A percentile compares a stretch with the other conserved stretches of the same genome.
Conservation (phyloP, 2,113 vertebrate species). For the Nansenia antarctica region DNA sequence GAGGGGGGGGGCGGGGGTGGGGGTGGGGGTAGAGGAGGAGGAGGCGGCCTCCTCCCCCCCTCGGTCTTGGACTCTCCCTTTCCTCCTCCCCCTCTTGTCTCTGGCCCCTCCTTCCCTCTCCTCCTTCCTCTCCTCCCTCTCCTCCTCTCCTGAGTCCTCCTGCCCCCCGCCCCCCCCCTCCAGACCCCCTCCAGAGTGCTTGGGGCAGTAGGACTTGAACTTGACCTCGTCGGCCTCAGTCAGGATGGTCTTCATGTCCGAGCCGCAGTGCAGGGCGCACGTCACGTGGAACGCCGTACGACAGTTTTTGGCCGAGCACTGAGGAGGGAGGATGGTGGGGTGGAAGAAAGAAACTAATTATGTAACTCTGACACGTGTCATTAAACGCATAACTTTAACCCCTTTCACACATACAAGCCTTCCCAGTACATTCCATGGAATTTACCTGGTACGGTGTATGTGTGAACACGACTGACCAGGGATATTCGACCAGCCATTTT, state of each 20-base stretch:
- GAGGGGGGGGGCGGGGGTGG: slow-evolving; percentile 44
- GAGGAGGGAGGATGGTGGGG: slow-evolving; percentile 1
- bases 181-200: slow-evolving; percentile 85
- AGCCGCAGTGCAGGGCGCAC: slow-evolving; percentile 86
- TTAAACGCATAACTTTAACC: too few relatives aligned
- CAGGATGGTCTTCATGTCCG: slow-evolving; percentile 95
- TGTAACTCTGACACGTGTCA: too few relatives aligned
- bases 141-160: slow-evolving; percentile 47
- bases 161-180: slow-evolving; percentile 52
- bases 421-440: not conserved
- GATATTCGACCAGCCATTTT: too few relatives aligned
- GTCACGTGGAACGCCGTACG: slow-evolving; percentile 95
- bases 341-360: not conserved
- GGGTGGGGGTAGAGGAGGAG: not conserved
- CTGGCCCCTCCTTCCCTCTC: slow-evolving; percentile 43
- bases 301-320: slow-evolving; percentile 98
- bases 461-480: too few relatives aligned
- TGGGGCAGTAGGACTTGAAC: slow-evolving; percentile 95
- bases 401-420: too few relatives aligned
- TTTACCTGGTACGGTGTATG: too few relatives aligned
- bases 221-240: slow-evolving; percentile 94
- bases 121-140: slow-evolving; percentile 33
- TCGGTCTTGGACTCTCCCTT: slow-evolving; percentile 44
- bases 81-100: slow-evolving; percentile 48
- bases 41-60: slow-evolving; percentile 22